Conservation (phyloP, 1,140 invertebrate species). For the Berghia stephanieae region DNA sequence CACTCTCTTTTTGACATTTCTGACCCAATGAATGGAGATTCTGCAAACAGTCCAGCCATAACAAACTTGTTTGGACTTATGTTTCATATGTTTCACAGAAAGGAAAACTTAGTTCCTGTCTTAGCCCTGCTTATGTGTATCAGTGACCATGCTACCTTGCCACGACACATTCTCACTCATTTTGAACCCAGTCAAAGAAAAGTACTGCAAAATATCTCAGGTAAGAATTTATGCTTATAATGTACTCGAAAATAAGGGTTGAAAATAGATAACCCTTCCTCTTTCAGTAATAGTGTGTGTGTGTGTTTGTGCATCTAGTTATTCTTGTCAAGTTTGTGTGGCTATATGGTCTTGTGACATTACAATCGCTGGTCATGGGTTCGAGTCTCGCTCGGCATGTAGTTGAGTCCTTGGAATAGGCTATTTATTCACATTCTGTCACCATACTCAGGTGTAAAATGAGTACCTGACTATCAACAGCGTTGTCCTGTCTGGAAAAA, state of each 20-base stretch:
- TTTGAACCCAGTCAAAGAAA: constrained; percentile 25
- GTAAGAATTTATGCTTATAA: constrained; percentile 4
- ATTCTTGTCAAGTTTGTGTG: background rate
- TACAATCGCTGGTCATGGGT: too few relatives aligned
- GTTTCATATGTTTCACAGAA: constrained; percentile 30
- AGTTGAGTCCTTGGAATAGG: too few relatives aligned
- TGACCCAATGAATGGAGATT: constrained; percentile 14
- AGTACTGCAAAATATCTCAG: constrained; percentile 25
- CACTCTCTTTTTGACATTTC: constrained; percentile 37
- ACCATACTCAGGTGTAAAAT: too few relatives aligned
- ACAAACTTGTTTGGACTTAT: constrained; percentile 33
- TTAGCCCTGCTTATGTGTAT: constrained; percentile 32
- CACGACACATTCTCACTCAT: constrained; percentile 12
- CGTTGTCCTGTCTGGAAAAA: too few relatives aligned
- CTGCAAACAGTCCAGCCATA: constrained; percentile 16
- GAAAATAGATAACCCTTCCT: background rate
- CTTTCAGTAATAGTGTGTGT: background rate
- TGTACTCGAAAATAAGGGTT: background rate
- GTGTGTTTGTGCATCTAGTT: background rate
- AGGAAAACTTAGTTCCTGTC: constrained; percentile 24
- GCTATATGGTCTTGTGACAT: too few relatives aligned
- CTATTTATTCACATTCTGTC: too few relatives aligned
- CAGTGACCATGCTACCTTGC: constrained; percentile 28
- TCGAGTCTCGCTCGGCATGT: too few relatives aligned
- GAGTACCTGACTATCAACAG: too few relatives aligned